phyloP scores from a whole-genome alignment of 1,140 invertebrate genomes.

The Drosophila bocki region DNA sequence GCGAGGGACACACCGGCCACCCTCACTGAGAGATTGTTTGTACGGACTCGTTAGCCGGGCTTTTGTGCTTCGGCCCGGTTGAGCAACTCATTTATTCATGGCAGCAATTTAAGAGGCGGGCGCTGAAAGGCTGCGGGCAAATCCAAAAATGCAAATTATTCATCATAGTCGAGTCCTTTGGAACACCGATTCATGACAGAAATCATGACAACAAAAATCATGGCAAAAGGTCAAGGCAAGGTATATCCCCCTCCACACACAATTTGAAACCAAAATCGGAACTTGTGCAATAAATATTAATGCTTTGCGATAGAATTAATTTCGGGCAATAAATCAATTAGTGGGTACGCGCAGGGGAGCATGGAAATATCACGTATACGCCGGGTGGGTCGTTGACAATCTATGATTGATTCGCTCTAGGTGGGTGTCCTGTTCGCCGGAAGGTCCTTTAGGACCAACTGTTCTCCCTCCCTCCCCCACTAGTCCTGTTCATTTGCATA shows the following conservation, averaged over 20 bases:
- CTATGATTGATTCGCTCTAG: conserved; percentile 72
- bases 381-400: conserved; percentile 62
- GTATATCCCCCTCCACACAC: neutral
- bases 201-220: conserved; percentile 28
- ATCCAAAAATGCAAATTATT: conserved; percentile 47
- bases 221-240: conserved; percentile 54
- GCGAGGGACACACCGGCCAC: neutral
- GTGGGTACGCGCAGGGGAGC: conserved; percentile 24
- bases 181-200: conserved; percentile 19
- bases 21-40: conserved; percentile 42
- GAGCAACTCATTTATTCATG: conserved; percentile 52
- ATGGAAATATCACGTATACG: conserved; percentile 61
- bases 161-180: no score
- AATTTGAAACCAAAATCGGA: conserved; percentile 6
- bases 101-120: conserved; percentile 47
- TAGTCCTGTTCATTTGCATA: conserved; percentile 68
- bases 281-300: conserved; percentile 51
- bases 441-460: conserved; percentile 19
- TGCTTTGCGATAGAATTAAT: conserved; percentile 47
- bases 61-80: conserved; percentile 39
- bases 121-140: conserved; percentile 41
- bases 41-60: conserved; percentile 53
- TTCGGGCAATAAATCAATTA: conserved; percentile 75
- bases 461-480: neutral
- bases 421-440: conserved; percentile 19